Evolutionary conservation across 2,113 vertebrate species (phyloP).

Genomic region (Synodontis membranacea): DNA sequence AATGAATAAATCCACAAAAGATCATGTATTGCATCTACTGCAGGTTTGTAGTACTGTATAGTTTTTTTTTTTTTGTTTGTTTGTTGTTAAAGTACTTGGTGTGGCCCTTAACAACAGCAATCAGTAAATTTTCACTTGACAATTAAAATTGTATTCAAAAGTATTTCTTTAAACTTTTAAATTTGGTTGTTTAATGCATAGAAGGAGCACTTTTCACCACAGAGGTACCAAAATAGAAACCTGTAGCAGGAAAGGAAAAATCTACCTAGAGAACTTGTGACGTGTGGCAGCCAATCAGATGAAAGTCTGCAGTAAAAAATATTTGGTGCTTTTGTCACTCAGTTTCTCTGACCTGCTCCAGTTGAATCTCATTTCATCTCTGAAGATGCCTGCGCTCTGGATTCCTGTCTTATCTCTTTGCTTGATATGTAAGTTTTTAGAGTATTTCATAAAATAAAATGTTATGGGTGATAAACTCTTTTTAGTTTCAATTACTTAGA

Average conservation of each 20-base stretch:
- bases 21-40: too few species aligned
- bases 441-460: neutral
- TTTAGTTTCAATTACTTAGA: neutral
- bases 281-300: slow-evolving; percentile 13
- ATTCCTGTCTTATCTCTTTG: neutral
- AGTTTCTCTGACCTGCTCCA: neutral
- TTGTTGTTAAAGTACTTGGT: too few species aligned
- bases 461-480: neutral
- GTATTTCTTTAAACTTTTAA: too few species aligned
- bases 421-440: neutral
- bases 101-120: too few species aligned
- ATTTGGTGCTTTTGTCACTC: too few species aligned
- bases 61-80: too few species aligned
- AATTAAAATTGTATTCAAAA: too few species aligned
- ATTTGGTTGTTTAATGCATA: too few species aligned
- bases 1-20: too few species aligned
- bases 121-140: too few species aligned
- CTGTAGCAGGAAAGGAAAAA: neutral
- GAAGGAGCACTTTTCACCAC: neutral
- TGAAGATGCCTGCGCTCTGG: neutral
- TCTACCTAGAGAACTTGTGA: neutral
- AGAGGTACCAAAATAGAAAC: neutral
- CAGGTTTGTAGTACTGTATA: neutral
- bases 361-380: neutral
- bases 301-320: neutral